These are phyloP conservation scores for Tipula vernalis DNA, from an alignment of 2,888 invertebrate species.

Conservation along the genomic window DNA sequence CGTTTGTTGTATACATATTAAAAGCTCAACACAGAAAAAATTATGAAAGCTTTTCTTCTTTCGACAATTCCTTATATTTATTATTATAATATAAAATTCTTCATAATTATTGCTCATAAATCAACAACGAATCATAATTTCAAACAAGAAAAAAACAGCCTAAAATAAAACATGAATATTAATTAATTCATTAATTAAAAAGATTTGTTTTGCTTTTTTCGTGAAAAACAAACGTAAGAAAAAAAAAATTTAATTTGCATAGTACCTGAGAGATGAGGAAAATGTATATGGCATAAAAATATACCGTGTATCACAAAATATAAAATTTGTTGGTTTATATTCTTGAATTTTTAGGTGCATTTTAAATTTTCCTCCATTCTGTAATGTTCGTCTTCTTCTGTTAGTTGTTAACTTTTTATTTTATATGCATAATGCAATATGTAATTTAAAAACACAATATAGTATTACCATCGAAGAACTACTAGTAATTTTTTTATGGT, in stretches of 20 bases:
- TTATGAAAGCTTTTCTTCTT: background rate
- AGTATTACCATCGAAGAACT: background rate
- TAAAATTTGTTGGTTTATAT: background rate
- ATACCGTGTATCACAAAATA: background rate
- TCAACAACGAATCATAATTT: background rate
- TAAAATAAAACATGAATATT: background rate
- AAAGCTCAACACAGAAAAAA: background rate
- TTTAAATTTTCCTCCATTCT: background rate
- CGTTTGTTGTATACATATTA: background rate
- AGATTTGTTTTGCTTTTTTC: background rate
- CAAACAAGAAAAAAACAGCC: background rate
- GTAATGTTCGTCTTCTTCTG: background rate
- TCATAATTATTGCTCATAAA: background rate
- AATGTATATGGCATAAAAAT: background rate
- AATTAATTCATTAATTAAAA: background rate
- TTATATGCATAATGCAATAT: background rate
- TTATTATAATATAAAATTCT: background rate
- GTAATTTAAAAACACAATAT: background rate
- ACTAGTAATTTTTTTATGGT: too few species aligned
- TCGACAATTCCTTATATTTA: background rate
- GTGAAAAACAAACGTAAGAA: background rate
- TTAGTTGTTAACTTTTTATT: background rate
- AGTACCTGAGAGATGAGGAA: background rate
- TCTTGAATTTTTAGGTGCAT: background rate
- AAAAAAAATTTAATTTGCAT: background rate